Evolutionary conservation across 2,888 invertebrate genomes (phyloP).

Genomic region (Coenonympha glycerion): DNA sequence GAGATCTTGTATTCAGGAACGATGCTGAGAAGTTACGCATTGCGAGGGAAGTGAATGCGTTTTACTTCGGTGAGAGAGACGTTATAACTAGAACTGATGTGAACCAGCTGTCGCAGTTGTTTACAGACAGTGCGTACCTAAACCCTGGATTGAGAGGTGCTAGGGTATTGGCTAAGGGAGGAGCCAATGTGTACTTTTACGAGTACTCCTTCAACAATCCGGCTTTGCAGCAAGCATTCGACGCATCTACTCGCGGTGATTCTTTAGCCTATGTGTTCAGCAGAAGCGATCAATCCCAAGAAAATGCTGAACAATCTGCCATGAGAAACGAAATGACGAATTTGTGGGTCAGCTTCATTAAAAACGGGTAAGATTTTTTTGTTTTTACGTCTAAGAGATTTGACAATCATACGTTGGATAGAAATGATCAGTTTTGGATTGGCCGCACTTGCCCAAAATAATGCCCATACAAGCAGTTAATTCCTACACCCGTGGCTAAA

Average conservation of each 20-base stretch:
- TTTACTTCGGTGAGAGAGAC: conserved; percentile 45
- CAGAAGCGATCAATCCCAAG: conserved; percentile 26
- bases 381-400: no score
- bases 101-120: conserved; percentile 40
- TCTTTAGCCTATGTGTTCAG: conserved; percentile 72
- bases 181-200: conserved; percentile 71
- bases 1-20: conserved; percentile 45
- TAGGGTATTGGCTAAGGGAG: conserved; percentile 41
- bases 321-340: conserved; percentile 41
- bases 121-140: conserved; percentile 51
- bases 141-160: conserved; percentile 49
- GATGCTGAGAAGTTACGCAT: conserved; percentile 30
- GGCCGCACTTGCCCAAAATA: no score
- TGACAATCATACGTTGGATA: no score
- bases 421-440: no score
- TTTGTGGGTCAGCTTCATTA: conserved; percentile 67
- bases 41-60: conserved; percentile 37
- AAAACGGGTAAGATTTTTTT: conserved; percentile 62
- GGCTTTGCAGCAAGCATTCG: conserved; percentile 48
- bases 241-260: conserved; percentile 74
- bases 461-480: no score
- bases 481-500: no score
- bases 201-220: conserved; percentile 57
- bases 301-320: conserved; percentile 27
- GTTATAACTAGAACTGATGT: conserved; percentile 36